Percentiles rank a stretch among this genome's conserved stretches.
Evolutionary conservation across 2,113 vertebrate genomes (phyloP).

Genomic region (Rhinolophus sinicus): DNA sequence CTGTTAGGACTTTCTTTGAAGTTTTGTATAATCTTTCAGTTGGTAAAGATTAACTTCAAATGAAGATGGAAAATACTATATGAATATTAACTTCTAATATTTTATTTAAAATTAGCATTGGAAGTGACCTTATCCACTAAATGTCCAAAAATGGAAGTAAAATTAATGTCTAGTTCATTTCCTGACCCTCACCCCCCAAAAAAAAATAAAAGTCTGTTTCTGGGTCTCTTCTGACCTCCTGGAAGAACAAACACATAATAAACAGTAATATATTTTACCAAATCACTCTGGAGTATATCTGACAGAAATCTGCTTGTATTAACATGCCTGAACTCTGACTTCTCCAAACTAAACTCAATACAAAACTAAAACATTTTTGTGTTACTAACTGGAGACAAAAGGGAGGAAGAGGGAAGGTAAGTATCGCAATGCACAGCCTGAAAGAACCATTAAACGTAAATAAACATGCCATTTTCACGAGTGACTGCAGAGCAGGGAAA

Average conservation of each 20-base stretch:
- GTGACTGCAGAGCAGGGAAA: conserved; percentile 64
- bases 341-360: conserved; percentile 63
- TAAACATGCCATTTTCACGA: conserved; percentile 77
- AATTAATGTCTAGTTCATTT: conserved; percentile 11
- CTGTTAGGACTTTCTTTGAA: conserved; percentile 12
- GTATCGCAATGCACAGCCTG: conserved; percentile 61
- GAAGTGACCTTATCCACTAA: background rate
- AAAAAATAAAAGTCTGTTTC: conserved; percentile 15
- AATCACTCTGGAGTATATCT: conserved; percentile 64
- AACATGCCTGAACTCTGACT: conserved; percentile 69
- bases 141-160: conserved; percentile 43
- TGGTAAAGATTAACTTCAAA: background rate
- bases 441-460: conserved; percentile 73
- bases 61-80: background rate
- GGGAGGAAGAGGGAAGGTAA: conserved; percentile 46
- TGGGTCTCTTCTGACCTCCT: conserved; percentile 52
- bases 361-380: conserved; percentile 54
- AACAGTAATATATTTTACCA: conserved; percentile 38
- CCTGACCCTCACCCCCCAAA: background rate
- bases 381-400: conserved; percentile 60
- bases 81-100: background rate
- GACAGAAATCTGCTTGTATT: conserved; percentile 69
- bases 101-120: conserved; percentile 8
- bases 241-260: conserved; percentile 25
- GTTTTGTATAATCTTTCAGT: background rate